These are phyloP conservation scores for Eilema caniola DNA, from an alignment of 2,888 invertebrate genomes.

Conservation along the genomic window DNA sequence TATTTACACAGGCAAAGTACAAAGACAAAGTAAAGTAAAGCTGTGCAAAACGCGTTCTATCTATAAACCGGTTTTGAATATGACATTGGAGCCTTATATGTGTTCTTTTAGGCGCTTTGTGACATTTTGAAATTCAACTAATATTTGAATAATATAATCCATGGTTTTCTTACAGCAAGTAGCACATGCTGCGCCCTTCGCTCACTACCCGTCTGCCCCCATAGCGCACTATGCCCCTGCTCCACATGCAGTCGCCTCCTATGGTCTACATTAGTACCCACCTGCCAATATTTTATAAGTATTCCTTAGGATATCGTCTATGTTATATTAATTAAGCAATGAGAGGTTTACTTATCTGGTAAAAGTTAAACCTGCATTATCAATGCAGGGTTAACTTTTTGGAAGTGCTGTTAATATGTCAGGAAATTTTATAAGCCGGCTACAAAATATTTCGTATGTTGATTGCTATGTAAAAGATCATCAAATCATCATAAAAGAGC, in stretches of 20 bases:
- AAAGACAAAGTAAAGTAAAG: too few relatives aligned
- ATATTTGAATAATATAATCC: not conserved
- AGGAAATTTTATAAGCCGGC: not conserved
- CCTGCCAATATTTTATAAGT: constrained; percentile 16
- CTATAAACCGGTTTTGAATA: too few relatives aligned
- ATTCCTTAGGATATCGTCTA: constrained; percentile 39
- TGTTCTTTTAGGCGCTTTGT: not conserved
- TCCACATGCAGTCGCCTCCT: constrained; percentile 52
- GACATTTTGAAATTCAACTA: too few relatives aligned
- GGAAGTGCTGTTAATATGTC: constrained; percentile 10
- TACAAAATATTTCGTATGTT: too few relatives aligned
- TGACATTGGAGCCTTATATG: too few relatives aligned
- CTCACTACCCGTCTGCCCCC: constrained; percentile 46
- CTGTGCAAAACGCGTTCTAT: too few relatives aligned
- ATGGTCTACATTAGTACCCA: constrained; percentile 52
- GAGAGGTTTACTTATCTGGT: constrained; percentile 20
- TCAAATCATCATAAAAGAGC: not conserved
- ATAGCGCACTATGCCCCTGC: constrained; percentile 75
- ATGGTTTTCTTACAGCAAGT: constrained; percentile 17
- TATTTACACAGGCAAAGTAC: too few relatives aligned
- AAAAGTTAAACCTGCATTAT: too few relatives aligned
- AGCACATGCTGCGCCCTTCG: constrained; percentile 29
- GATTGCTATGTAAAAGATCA: too few relatives aligned
- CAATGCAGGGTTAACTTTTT: constrained; percentile 22
- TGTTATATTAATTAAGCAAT: constrained; percentile 26